phyloP scores from a whole-genome alignment of 1,140 invertebrate species.

The Tetragnatha versicolor region DNA sequence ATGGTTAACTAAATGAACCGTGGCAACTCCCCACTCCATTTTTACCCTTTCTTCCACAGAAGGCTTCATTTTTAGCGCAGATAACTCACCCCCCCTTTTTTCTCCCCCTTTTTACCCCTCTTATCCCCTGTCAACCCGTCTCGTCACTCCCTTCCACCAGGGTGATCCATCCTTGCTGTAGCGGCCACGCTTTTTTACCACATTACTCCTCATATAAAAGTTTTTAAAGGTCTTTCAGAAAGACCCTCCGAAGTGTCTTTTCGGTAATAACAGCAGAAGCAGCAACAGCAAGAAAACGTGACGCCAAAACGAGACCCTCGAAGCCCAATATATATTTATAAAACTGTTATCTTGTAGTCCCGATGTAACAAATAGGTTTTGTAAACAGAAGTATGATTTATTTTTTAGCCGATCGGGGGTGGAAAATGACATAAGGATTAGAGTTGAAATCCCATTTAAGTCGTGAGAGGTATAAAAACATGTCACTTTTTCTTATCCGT shows the following conservation, averaged over 20 bases:
- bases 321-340: constrained; percentile 48
- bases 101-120: not conserved
- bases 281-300: constrained; percentile 27
- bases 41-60: not conserved
- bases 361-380: constrained; percentile 48
- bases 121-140: constrained; percentile 19
- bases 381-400: constrained; percentile 40
- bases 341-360: constrained; percentile 21
- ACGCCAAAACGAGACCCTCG: not conserved
- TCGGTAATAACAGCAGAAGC: constrained; percentile 17
- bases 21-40: constrained; percentile 20
- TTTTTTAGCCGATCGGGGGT: constrained; percentile 27
- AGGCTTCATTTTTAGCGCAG: constrained; percentile 40
- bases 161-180: constrained; percentile 37
- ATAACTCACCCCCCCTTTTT: constrained; percentile 35
- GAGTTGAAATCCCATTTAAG: constrained; percentile 32
- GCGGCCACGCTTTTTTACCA: constrained; percentile 30
- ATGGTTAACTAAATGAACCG: constrained; percentile 33
- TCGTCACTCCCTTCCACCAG: constrained; percentile 12
- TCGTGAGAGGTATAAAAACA: constrained; percentile 16
- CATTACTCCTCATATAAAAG: constrained; percentile 35
- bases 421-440: constrained; percentile 33
- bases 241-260: constrained; percentile 17
- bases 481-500: constrained; percentile 13
- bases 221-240: constrained; percentile 2